Conservation (phyloP, 35 echinoderm and acorn worm genomes). For the Heliocidaris erythrogramma region DNA sequence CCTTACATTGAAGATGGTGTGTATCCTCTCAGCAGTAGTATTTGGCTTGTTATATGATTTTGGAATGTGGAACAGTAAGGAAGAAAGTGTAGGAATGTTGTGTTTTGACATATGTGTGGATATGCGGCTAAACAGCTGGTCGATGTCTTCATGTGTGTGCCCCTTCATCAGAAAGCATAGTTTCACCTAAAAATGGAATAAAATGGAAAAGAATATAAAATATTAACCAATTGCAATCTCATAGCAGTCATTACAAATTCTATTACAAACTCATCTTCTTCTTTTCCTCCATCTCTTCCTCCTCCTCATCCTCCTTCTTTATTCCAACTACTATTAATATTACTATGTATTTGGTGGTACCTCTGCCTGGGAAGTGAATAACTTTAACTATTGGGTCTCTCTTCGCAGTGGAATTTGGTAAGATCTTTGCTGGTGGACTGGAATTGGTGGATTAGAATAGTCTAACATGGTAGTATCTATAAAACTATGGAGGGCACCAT, state of each 20-base stretch:
- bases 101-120: not conserved
- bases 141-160: slow-evolving; percentile 64
- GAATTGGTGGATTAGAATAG: too few relatives aligned
- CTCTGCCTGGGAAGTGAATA: not conserved
- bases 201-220: not conserved
- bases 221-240: not conserved
- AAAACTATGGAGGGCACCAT: too few relatives aligned
- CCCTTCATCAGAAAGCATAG: slow-evolving; percentile 57
- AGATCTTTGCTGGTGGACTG: too few relatives aligned
- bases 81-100: slow-evolving; percentile 42
- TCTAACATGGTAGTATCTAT: too few relatives aligned
- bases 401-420: not conserved
- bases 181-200: slow-evolving; percentile 54
- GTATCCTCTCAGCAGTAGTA: slow-evolving; percentile 46
- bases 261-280: not conserved
- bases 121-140: slow-evolving; percentile 59
- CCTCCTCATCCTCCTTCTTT: not conserved
- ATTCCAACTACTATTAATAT: not conserved
- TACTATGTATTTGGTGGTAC: slow-evolving; percentile 1
- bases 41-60: slow-evolving; percentile 43
- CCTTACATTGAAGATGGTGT: slow-evolving; percentile 7
- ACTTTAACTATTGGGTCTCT: not conserved
- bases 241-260: not conserved
- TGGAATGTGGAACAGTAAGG: not conserved
- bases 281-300: too few relatives aligned